phyloP scores from a whole-genome alignment of 2,113 vertebrate species.

The Pedionomus torquatus region DNA sequence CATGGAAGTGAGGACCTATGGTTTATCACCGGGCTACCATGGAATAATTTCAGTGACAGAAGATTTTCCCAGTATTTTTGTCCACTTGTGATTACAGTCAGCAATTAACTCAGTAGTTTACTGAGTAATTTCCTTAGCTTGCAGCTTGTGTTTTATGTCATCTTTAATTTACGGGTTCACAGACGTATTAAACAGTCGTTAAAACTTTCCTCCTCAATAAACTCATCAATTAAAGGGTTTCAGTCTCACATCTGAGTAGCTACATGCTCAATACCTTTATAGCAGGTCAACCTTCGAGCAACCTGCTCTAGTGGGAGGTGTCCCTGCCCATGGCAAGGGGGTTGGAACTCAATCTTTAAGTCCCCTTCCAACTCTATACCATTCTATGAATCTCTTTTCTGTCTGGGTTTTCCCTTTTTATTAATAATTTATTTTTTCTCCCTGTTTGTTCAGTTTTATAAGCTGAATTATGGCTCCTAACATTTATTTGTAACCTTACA shows the following conservation, averaged over 20 bases:
- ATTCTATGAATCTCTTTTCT: not conserved
- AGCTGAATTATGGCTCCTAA: not conserved
- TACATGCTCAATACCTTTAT: not conserved
- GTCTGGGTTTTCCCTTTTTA: not conserved
- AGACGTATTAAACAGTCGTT: not conserved
- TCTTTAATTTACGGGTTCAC: not conserved
- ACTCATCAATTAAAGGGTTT: not conserved
- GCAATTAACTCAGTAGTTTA: not conserved
- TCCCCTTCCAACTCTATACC: no score
- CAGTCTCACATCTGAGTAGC: not conserved
- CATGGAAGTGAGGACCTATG: not conserved
- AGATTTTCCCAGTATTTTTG: not conserved
- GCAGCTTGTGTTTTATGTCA: not conserved
- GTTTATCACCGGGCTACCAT: not conserved
- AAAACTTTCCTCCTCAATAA: not conserved
- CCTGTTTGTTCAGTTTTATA: not conserved
- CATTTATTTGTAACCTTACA: not conserved
- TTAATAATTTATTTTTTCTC: not conserved
- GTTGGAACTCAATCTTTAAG: no score
- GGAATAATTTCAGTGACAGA: not conserved
- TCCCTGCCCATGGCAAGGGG: no score
- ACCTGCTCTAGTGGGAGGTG: no score
- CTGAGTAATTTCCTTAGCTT: not conserved
- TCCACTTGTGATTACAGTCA: not conserved
- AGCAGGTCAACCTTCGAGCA: no score